Evolutionary conservation across 2,888 invertebrate genomes (phyloP), one percentile per base, ranked within the genome.

Genomic region (Nephrocerus scutellatus): DNA sequence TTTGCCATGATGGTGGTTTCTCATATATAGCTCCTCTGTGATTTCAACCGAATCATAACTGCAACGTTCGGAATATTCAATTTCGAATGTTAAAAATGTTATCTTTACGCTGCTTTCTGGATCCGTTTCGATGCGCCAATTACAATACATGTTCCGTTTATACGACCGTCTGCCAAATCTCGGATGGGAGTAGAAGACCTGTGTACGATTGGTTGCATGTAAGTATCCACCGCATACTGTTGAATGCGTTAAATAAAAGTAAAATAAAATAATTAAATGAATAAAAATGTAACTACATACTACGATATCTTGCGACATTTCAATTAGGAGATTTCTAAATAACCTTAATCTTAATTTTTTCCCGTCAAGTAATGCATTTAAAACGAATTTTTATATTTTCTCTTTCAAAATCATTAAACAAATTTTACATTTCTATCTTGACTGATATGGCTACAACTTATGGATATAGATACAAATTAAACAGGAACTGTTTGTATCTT

Each of bases 21-120:
- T 53, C 1, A 75, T 74, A 16, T 84, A 84, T 6, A 84, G 82
- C 21, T 83, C 81, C 53, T 91, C 90, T 43, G 84, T 71, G 0
- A 97, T 81, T 65, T 95, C 91, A 1, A 97, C 86, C 57, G 77
- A 90, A 62, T 97, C 97, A 60, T 95, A 97, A 34, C 83, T 81
- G 58, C 97, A 97, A 52, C 86, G 84, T 22, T 80, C 76, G 56
- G 95, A 92, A 39, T 90, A 89, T 64, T 97, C 97, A 40, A 68
- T 42, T 43, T 68, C 68, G 43, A 69, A 69, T 19, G 86, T 83
- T 14, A 87, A 71, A 70, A 97, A 96, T 31, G 84, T 83, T 16
- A 96, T 72, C 54, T 81, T 80, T 9, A 90, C 86, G 55, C 83
- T 85, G 57, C 82, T 81, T 7, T 86, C 86, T 4, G 78, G 71